These are phyloP conservation scores for Dinocampus coccinellae DNA, from an alignment of 2,888 invertebrate species.

Conservation along the genomic window DNA sequence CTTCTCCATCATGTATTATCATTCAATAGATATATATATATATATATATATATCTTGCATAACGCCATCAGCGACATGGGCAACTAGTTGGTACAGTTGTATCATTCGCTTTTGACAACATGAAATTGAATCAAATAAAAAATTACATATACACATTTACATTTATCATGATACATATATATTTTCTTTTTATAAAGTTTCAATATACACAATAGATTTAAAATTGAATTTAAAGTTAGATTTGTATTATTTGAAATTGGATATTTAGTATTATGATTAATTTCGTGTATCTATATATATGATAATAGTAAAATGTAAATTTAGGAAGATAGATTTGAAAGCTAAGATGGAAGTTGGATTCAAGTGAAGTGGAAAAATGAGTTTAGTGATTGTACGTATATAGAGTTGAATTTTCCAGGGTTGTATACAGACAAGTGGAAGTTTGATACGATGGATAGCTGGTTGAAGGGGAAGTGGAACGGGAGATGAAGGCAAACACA, in stretches of 20 bases:
- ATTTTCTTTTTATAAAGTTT: neutral
- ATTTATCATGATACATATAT: no score
- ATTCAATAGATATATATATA: neutral
- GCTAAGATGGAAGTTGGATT: constrained; percentile 41
- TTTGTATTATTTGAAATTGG: neutral
- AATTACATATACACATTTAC: neutral
- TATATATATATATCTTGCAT: neutral
- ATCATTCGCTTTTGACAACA: neutral
- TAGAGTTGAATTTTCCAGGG: constrained; percentile 29
- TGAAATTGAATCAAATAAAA: neutral
- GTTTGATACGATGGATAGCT: constrained; percentile 38
- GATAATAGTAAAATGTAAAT: neutral
- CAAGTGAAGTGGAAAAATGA: constrained; percentile 33
- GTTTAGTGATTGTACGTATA: constrained; percentile 1
- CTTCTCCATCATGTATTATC: constrained; percentile 53
- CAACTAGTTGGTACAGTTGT: constrained; percentile 29
- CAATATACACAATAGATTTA: neutral
- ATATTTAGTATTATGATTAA: neutral
- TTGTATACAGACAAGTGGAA: constrained; percentile 1
- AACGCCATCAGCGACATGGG: neutral
- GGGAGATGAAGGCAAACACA: neutral
- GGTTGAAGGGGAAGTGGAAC: constrained; percentile 22
- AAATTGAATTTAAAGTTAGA: neutral
- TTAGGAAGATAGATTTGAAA: neutral
- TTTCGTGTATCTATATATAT: neutral